Evolutionary conservation across 2,113 vertebrate genomes (phyloP).

Genomic region (Mirza zaza): DNA sequence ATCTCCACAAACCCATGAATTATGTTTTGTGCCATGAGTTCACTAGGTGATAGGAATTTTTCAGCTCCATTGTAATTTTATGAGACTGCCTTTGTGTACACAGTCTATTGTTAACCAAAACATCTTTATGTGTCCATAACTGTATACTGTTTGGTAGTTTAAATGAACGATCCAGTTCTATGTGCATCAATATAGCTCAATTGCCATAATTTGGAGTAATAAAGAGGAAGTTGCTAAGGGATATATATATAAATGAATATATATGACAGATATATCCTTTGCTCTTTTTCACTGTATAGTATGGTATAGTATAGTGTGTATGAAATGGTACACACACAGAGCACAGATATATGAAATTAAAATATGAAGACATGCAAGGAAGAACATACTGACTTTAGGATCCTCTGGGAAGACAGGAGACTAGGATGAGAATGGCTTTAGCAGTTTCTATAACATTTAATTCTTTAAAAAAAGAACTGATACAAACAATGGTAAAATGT

Average conservation of each 20-base stretch:
- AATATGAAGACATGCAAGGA: not conserved
- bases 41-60: not conserved
- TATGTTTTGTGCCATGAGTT: not conserved
- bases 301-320: no score
- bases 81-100: not conserved
- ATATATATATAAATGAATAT: no score
- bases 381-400: not conserved
- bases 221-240: not conserved
- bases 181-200: not conserved
- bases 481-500: not conserved
- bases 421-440: no score
- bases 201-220: not conserved
- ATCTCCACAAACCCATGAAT: not conserved
- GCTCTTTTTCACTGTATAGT: not conserved
- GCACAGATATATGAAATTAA: not conserved
- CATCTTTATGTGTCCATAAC: not conserved
- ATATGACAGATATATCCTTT: not conserved
- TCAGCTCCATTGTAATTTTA: not conserved
- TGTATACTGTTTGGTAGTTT: not conserved
- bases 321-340: not conserved
- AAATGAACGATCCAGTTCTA: not conserved
- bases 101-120: not conserved
- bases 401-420: not conserved
- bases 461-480: not conserved
- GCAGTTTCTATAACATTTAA: not conserved